Evolutionary conservation across 2,113 vertebrate genomes (phyloP), one percentile per base, ranked within the genome.

Genomic region (Psophia crepitans): DNA sequence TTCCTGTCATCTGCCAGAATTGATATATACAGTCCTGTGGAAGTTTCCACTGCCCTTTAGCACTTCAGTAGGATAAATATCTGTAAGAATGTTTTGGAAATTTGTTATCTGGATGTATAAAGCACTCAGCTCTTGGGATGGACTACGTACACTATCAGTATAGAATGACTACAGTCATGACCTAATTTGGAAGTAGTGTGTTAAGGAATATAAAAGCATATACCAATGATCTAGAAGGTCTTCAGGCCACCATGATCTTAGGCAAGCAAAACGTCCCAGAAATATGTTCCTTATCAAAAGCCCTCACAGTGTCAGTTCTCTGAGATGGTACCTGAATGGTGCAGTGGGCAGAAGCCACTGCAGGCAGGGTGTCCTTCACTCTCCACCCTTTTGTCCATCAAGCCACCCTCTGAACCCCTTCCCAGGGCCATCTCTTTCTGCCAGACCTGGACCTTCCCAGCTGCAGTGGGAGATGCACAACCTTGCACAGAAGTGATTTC

Each of bases 21-120:
- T 68, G 4, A 63, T 51, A 39, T 21, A 70, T 49, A 68, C 44
- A 60, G 68, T 65, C 24, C 35, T 64, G 57, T 81, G 69, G 39
- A 90, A 84, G 35, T 84, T 90, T 96, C 94, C 44, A 48, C 61
- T 81, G 53, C 12, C 37, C 33, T 85, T 96, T 95, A 76, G 49
- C 44, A 64, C 81, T 89, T 89, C 35, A 71, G 39, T 51, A 78
- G 64, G 81, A 75, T 75, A 94, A 96, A 92, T 89, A 78, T 86
- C 54, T 93, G 35, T 35, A 87, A 51, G 71, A 88, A 48, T 95
- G 88, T 92, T 90, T 92, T 93, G 86, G 93, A 96, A 92, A 92
- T 94, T 66, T 75, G 73, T 94, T 95, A 93, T 95, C 90, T 92
- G 79, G 27, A 79, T 44, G 17, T 84, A 81, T 75, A 81, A 94